Conservation (phyloP, 2,113 vertebrate species). For the Vimba vimba region DNA sequence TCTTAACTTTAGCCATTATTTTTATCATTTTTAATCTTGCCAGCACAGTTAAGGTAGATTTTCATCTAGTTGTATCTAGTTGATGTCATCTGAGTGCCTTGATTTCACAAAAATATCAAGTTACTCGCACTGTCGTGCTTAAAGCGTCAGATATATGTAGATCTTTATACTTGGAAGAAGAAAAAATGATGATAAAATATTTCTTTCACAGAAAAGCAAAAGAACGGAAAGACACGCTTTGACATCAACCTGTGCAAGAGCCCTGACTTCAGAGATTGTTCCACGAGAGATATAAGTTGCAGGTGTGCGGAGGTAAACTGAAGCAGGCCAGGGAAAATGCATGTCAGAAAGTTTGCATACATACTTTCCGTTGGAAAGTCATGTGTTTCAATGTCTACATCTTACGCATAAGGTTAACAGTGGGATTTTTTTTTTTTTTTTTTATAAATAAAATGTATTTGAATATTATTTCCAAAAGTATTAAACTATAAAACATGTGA, state of each 20-base stretch:
- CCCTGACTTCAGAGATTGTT: slow-evolving; percentile 50
- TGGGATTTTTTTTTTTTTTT: not conserved
- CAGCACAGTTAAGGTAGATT: not conserved
- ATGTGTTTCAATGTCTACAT: not conserved
- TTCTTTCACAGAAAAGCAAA: slow-evolving; percentile 1
- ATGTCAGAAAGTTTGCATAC: slow-evolving; percentile 32
- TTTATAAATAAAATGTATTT: not conserved
- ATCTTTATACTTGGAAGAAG: not conserved
- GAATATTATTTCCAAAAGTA: not conserved
- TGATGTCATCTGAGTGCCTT: not conserved
- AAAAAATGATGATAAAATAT: not conserved
- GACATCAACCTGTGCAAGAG: not conserved
- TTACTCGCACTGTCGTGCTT: not conserved
- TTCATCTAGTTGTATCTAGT: not conserved
- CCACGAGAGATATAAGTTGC: slow-evolving; percentile 38
- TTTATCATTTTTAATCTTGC: not conserved
- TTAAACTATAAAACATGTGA: not conserved
- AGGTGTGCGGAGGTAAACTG: slow-evolving; percentile 52
- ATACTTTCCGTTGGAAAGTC: slow-evolving; percentile 28
- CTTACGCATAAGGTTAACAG: not conserved
- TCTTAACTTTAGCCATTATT: not conserved
- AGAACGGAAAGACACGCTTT: not conserved
- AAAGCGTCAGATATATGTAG: not conserved
- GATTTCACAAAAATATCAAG: not conserved
- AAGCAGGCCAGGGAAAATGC: slow-evolving; percentile 12